Evolutionary conservation across 1,140 invertebrate genomes (phyloP).

Genomic region (Lepidurus arcticus): DNA sequence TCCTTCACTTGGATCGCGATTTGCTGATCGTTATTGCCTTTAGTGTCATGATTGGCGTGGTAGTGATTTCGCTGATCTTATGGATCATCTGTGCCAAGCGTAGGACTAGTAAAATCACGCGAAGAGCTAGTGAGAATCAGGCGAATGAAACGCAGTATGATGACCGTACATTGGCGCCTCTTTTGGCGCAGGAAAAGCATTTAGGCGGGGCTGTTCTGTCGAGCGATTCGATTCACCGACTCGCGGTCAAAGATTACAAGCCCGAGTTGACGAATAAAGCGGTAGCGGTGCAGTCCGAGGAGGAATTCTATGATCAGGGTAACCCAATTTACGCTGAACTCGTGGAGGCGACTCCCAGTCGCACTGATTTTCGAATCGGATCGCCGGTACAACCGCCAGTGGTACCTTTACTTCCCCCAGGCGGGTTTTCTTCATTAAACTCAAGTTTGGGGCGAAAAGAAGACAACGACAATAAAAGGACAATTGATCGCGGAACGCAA

Average conservation of each 20-base stretch:
- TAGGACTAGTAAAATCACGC: neutral
- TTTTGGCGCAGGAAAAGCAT: conserved; percentile 29
- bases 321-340: conserved; percentile 31
- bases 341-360: conserved; percentile 22
- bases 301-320: conserved; percentile 30
- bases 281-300: conserved; percentile 3
- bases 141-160: neutral
- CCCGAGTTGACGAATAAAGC: neutral
- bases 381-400: conserved; percentile 7
- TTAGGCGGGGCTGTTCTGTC: conserved; percentile 28
- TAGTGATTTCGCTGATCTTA: neutral
- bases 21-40: neutral
- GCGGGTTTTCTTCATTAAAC: neutral
- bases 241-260: conserved; percentile 32
- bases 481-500: conserved; percentile 32
- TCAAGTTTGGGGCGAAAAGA: conserved; percentile 26
- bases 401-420: conserved; percentile 27
- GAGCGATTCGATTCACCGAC: conserved; percentile 33
- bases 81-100: neutral
- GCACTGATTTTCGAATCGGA: neutral
- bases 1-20: conserved; percentile 2
- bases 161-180: neutral
- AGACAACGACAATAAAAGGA: conserved; percentile 21
- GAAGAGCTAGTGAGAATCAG: neutral
- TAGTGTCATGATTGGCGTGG: neutral